Evolutionary conservation across 2,797 vertebrate species (phyloP), one percentile per base, ranked within the genome.

Genomic region (Tokudaia tokunoshimensis): DNA sequence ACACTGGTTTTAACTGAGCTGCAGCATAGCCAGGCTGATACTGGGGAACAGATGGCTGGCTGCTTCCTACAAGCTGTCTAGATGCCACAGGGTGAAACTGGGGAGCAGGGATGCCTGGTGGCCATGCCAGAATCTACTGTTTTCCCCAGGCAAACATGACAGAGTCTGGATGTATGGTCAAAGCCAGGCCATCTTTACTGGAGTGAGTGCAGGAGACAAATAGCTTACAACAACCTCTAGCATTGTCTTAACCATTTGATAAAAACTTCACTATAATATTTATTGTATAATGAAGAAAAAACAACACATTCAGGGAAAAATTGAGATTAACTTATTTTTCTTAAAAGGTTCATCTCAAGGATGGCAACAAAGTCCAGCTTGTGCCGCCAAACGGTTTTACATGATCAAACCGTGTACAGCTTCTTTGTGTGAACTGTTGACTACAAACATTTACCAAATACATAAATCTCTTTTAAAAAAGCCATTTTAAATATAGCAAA

Each of bases 311-410:
- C 99, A 99, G 99, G 99, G 99, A 99, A 99, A 99, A 99, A 99
- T 98, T 98, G 99, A 99, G 99, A 99, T 99, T 99, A 99, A 99
- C 99, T 99, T 99, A 99, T 98, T 99, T 98, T 98, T 99, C 99
- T 98, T 98, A 99, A 99, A 99, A 99, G 99, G 99, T 99, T 99
- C 98, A 98, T 99, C 99, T 99, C 99, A 99, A 99, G 98, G 99
- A 99, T 99, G 99, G 99, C 99, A 99, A 99, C 99, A 99, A 99
- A 99, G 99, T 99, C 99, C 99, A 99, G 99, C 99, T 99, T 99
- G 99, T 99, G 99, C 99, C 99, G 99, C 99, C 99, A 99, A 99
- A 99, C 99, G 99, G 99, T 99, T 99, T 99, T 98, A 99, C 97
- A 98, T 98, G 94, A 98, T 99, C 99, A 99, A 99, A 99, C 99